Percentiles rank a stretch among this genome's conserved stretches.
These are phyloP conservation scores for Cyclura pinguis DNA, from an alignment of 2,797 vertebrate species.

Conservation along the genomic window DNA sequence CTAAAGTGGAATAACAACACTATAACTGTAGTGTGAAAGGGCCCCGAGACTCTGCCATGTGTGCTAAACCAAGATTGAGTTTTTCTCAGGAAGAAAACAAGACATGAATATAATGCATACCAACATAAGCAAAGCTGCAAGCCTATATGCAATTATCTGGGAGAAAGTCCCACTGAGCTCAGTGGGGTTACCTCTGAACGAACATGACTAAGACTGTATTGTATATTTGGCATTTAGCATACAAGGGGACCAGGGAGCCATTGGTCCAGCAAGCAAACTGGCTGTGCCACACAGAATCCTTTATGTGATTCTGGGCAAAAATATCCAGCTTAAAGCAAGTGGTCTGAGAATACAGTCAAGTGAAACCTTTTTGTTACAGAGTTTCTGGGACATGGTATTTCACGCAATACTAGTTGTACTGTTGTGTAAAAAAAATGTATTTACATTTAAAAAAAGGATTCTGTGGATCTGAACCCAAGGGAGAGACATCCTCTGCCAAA, in stretches of 20 bases:
- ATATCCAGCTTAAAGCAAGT: slow-evolving; percentile 7
- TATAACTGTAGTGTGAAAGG: too few relatives aligned
- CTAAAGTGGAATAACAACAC: too few relatives aligned
- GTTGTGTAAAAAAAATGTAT: slow-evolving; percentile 4
- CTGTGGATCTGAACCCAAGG: slow-evolving; percentile 57
- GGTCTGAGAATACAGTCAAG: not conserved
- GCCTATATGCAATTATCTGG: not conserved
- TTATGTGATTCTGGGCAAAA: not conserved
- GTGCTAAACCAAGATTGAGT: not conserved
- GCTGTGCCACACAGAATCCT: not conserved
- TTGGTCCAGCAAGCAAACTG: not conserved
- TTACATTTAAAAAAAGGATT: slow-evolving; percentile 60
- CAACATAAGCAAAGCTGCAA: not conserved
- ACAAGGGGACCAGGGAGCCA: not conserved
- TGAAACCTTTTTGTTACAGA: slow-evolving; percentile 56
- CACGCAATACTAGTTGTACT: slow-evolving; percentile 70
- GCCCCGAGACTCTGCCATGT: not conserved
- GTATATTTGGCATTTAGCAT: not conserved
- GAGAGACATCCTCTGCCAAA: slow-evolving; percentile 64
- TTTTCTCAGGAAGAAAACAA: not conserved
- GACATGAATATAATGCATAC: not conserved
- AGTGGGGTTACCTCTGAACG: not conserved
- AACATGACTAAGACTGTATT: not conserved
- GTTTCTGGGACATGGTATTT: slow-evolving; percentile 62
- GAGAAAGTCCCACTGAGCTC: not conserved